Evolutionary conservation across 2,113 vertebrate genomes (phyloP), one percentile per base, ranked within the genome.

Genomic region (Ophthalmolycus amberensis): DNA sequence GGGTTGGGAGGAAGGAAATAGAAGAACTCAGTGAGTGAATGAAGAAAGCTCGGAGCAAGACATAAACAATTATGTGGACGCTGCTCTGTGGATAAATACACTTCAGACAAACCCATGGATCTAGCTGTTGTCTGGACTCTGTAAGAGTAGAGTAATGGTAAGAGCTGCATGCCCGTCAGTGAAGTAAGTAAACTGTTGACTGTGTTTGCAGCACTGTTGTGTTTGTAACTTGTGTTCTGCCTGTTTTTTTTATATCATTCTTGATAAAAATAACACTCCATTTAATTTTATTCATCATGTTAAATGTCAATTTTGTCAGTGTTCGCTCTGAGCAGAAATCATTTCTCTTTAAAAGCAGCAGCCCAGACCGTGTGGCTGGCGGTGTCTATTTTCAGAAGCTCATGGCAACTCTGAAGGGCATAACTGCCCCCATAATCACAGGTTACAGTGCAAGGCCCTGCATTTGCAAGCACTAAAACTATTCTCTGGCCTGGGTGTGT

Each of bases 331-430:
- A 72, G 79, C 79, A 81, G 80, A 87, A 90, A 84, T 89, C 37
- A 90, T 91, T 93, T 90, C 90, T 86, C 84, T 91, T 87, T 93
- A 92, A 93, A 94, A 95, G 92, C 83, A 91, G 88, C 90, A 90
- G 88, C 88, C 88, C 90, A 92, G 91, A 93, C 92, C 87, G 87
- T 91, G 93, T 83, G 93, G 94, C 90, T 91, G 89, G 85, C 48
- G 56, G 89, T 87, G 89, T 93, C 94, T 95, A 95, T 95, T 95
- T 95, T 95, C 92, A 95, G 94, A 88, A 81, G 89, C 92, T 90
- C 76, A 66, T 90, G 82, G 91, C 90, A 91, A 71, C 87, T 76
- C 82, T 82, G 92, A 90, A 92, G 92, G 93, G 85, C 91, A 94
- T 87, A 89, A 90, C 93, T 93, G 91, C 89, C 85, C 87, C 89